Evolutionary conservation across 2,113 vertebrate genomes (phyloP).

Genomic region (Scalopus aquaticus): DNA sequence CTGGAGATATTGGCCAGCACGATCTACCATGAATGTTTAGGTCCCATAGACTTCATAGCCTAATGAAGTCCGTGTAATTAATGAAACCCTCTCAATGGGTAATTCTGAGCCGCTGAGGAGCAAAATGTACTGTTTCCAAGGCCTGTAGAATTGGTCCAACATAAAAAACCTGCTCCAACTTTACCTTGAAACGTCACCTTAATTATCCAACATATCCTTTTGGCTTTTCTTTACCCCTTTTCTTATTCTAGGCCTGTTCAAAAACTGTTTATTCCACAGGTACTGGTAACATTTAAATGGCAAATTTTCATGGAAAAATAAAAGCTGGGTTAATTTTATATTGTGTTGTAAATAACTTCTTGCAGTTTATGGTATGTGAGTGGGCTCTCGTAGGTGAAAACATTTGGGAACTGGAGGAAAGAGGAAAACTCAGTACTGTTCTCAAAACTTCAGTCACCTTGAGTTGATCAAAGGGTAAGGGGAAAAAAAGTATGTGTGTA

Average conservation of each 20-base stretch:
- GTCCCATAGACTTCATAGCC: not conserved
- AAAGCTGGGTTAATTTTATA: slow-evolving; percentile 46
- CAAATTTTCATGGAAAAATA: slow-evolving; percentile 25
- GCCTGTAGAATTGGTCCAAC: not conserved
- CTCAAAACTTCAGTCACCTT: not conserved
- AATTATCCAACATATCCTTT: not conserved
- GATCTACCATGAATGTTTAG: not conserved
- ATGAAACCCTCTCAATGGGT: not conserved
- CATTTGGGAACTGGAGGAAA: not conserved
- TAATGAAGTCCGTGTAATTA: not conserved
- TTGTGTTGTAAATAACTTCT: not conserved
- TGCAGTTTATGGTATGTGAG: not conserved
- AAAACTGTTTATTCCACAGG: not conserved
- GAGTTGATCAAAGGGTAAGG: not conserved
- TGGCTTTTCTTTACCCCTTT: not conserved
- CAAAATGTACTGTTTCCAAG: not conserved
- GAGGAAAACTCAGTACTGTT: not conserved
- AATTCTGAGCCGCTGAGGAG: not conserved
- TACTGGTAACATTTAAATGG: not conserved
- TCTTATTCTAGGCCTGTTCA: not conserved
- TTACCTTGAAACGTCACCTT: not conserved
- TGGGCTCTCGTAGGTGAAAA: not conserved
- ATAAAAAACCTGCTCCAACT: not conserved
- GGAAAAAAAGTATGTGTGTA: too few species aligned
- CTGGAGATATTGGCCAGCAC: not conserved